These are phyloP conservation scores for Cyrtorhinus lividipennis DNA, from an alignment of 1,140 invertebrate genomes.

Conservation along the genomic window DNA sequence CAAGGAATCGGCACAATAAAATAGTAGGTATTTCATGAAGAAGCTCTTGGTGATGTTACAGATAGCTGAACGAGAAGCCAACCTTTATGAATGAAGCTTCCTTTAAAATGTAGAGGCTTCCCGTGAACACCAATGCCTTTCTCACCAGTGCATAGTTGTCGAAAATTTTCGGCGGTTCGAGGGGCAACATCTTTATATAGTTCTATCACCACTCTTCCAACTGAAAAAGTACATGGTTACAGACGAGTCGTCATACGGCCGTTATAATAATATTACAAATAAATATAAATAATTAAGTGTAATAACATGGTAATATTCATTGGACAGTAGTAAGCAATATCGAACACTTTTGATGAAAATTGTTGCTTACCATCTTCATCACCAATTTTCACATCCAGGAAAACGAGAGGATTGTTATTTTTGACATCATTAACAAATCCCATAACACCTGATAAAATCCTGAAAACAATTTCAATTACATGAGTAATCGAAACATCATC, in stretches of 20 bases:
- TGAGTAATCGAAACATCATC: too few species aligned
- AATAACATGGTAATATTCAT: too few species aligned
- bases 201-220: constrained; percentile 66
- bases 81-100: constrained; percentile 59
- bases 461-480: too few species aligned
- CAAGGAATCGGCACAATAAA: too few species aligned
- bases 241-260: too few species aligned
- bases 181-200: constrained; percentile 73
- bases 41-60: background rate
- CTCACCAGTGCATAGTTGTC: constrained; percentile 75
- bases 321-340: too few species aligned
- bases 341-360: too few species aligned
- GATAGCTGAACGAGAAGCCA: constrained; percentile 21
- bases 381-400: constrained; percentile 22
- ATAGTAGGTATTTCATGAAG: constrained; percentile 4
- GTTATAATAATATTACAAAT: background rate
- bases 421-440: constrained; percentile 13
- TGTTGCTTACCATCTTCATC: constrained; percentile 22
- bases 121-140: constrained; percentile 50
- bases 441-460: too few species aligned
- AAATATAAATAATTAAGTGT: background rate
- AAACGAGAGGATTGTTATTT: constrained; percentile 17
- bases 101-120: constrained; percentile 60
- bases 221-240: constrained; percentile 29
- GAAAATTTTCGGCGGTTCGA: constrained; percentile 82